A percentile compares a stretch with the other conserved stretches of the same genome.
These are phyloP conservation scores for Dolichoris vasculosae DNA, from an alignment of 1,140 invertebrate species.

Conservation along the genomic window DNA sequence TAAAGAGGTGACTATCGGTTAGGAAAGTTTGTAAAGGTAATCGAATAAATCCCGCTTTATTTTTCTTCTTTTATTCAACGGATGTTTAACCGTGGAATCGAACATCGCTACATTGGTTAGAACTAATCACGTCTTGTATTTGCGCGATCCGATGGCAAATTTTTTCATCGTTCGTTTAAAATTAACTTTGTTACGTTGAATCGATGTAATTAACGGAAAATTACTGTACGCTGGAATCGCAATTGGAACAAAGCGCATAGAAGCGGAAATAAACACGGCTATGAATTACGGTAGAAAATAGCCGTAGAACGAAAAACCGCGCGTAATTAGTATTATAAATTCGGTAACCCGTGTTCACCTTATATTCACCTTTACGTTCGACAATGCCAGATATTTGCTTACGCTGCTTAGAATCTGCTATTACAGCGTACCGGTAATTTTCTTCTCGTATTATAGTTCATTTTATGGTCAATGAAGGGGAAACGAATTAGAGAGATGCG, in stretches of 20 bases:
- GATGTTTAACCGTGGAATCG: neutral
- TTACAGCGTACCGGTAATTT: slow-evolving; percentile 6
- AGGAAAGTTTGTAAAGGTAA: neutral
- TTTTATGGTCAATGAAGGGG: neutral
- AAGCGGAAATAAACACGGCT: neutral
- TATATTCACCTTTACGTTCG: neutral
- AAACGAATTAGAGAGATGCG: neutral
- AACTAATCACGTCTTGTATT: neutral
- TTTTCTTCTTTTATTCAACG: neutral
- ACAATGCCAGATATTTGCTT: slow-evolving; percentile 25
- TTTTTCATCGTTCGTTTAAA: too few relatives aligned
- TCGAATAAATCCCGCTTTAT: neutral
- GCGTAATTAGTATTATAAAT: neutral
- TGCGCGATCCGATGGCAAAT: neutral
- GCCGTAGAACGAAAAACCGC: neutral
- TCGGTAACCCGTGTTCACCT: neutral
- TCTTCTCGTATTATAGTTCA: slow-evolving; percentile 17
- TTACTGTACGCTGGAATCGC: neutral
- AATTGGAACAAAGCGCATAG: neutral
- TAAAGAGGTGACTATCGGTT: too few relatives aligned
- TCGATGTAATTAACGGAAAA: neutral
- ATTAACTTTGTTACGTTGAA: slow-evolving; percentile 5
- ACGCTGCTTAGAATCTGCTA: neutral
- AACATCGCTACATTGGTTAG: neutral
- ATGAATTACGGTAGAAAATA: neutral